phyloP scores from a whole-genome alignment of 2,888 invertebrate genomes.

The Halictus quadricinctus region DNA sequence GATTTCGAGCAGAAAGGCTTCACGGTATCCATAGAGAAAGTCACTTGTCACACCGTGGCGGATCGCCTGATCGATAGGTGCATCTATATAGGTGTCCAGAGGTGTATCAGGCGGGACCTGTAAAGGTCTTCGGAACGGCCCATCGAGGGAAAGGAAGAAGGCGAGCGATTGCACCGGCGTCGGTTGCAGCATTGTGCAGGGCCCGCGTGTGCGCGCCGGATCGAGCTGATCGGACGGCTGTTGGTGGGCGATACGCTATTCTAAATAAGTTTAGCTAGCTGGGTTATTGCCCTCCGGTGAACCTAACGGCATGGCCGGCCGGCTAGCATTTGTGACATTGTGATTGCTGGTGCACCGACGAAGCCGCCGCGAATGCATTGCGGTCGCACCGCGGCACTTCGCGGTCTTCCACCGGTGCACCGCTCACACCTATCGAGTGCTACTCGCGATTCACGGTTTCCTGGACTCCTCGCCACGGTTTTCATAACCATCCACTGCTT shows the following conservation, averaged over 20 bases:
- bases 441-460: slow-evolving; percentile 38
- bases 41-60: slow-evolving; percentile 37
- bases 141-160: slow-evolving; percentile 29
- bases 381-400: slow-evolving; percentile 64
- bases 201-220: slow-evolving; percentile 59
- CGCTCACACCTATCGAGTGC: slow-evolving; percentile 45
- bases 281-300: slow-evolving; percentile 81
- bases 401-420: slow-evolving; percentile 61
- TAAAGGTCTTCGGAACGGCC: slow-evolving; percentile 27
- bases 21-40: slow-evolving; percentile 17
- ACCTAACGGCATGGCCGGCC: slow-evolving; percentile 78
- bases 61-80: slow-evolving; percentile 27
- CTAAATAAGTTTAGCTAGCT: slow-evolving; percentile 78
- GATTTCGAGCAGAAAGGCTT: too few relatives aligned
- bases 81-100: background rate
- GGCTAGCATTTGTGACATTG: slow-evolving; percentile 75
- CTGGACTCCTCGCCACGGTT: slow-evolving; percentile 9
- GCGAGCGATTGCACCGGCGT: slow-evolving; percentile 39
- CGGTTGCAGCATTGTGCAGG: slow-evolving; percentile 56
- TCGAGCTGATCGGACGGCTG: slow-evolving; percentile 59
- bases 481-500: background rate
- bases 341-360: slow-evolving; percentile 66
- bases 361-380: slow-evolving; percentile 65
- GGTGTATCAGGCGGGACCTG: background rate
- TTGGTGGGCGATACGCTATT: slow-evolving; percentile 73